Percentiles rank a stretch among this genome's conserved stretches.
These are phyloP conservation scores for Dryoscopus gambensis DNA, from an alignment of 2,113 vertebrate species.

Conservation along the genomic window DNA sequence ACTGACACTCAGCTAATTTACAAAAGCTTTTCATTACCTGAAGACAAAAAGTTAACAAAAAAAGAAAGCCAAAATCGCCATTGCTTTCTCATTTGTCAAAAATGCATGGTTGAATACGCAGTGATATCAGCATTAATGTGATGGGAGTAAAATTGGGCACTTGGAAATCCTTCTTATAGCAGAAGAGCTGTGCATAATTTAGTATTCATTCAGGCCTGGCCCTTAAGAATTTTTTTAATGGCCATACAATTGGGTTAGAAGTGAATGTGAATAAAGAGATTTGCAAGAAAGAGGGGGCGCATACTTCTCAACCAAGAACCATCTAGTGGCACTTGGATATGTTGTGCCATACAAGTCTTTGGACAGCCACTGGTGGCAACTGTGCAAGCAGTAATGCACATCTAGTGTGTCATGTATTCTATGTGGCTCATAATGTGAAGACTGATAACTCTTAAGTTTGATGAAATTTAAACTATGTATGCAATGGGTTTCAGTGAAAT, in stretches of 20 bases:
- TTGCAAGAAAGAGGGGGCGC: neutral
- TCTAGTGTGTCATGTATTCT: neutral
- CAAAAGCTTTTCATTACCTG: slow-evolving; percentile 79
- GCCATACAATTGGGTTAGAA: slow-evolving; percentile 15
- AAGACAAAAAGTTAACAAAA: slow-evolving; percentile 68
- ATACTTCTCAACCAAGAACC: neutral
- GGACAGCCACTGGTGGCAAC: slow-evolving; percentile 34
- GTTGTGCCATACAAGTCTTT: slow-evolving; percentile 50
- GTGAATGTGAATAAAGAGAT: slow-evolving; percentile 7
- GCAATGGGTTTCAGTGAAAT: slow-evolving; percentile 53
- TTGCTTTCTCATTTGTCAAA: slow-evolving; percentile 75
- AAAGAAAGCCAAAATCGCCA: slow-evolving; percentile 74
- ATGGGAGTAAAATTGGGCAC: slow-evolving; percentile 51
- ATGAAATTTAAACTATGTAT: slow-evolving; percentile 12
- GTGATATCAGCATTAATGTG: slow-evolving; percentile 32
- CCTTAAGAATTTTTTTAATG: slow-evolving; percentile 44
- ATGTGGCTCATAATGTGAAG: slow-evolving; percentile 27
- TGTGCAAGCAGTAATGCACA: neutral
- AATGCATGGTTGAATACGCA: slow-evolving; percentile 58
- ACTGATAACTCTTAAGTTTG: neutral
- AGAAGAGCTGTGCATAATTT: slow-evolving; percentile 43
- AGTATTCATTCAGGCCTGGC: slow-evolving; percentile 50
- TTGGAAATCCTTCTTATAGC: slow-evolving; percentile 13
- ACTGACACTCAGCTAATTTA: slow-evolving; percentile 84
- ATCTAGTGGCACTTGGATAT: neutral